A percentile compares a stretch with the other conserved stretches of the same genome.
Conservation (phyloP, 1,140 invertebrate species). For the Drosophila nasuta region DNA sequence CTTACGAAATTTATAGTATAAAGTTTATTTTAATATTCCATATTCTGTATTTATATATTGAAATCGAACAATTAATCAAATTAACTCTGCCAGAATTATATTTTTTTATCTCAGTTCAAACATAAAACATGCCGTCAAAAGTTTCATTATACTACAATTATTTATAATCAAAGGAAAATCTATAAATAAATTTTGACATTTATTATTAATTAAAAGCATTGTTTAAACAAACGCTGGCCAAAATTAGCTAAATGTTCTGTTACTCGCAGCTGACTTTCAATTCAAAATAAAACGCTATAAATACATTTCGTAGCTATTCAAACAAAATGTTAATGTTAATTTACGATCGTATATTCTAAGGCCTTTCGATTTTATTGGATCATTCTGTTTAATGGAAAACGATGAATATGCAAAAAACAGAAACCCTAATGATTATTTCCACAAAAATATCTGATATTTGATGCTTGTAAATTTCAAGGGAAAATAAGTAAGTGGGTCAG, state of each 20-base stretch:
- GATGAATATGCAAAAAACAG: background rate
- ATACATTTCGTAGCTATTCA: constrained; percentile 23
- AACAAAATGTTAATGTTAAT: constrained; percentile 14
- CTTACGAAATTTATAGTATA: no score
- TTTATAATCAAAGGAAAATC: constrained; percentile 9
- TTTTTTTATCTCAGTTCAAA: background rate
- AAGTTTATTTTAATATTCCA: no score
- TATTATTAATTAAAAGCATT: constrained; percentile 33
- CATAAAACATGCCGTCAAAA: background rate
- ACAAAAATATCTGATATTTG: background rate
- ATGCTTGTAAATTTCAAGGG: background rate
- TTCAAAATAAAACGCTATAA: constrained; percentile 14
- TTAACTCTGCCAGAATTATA: background rate
- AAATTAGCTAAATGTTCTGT: constrained; percentile 20
- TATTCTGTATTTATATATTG: no score
- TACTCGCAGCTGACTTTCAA: background rate
- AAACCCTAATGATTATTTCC: background rate
- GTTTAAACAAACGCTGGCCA: constrained; percentile 1
- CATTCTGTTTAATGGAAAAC: constrained; percentile 2
- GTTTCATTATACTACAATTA: constrained; percentile 12
- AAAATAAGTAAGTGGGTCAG: constrained; percentile 15
- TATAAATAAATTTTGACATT: constrained; percentile 16
- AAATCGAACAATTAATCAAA: background rate
- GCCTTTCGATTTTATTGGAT: constrained; percentile 1
- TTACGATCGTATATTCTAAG: constrained; percentile 6